Base-by-base conservation (phyloP, 2,113 vertebrate genomes). In the Cephalopholis sonnerati region DNA sequence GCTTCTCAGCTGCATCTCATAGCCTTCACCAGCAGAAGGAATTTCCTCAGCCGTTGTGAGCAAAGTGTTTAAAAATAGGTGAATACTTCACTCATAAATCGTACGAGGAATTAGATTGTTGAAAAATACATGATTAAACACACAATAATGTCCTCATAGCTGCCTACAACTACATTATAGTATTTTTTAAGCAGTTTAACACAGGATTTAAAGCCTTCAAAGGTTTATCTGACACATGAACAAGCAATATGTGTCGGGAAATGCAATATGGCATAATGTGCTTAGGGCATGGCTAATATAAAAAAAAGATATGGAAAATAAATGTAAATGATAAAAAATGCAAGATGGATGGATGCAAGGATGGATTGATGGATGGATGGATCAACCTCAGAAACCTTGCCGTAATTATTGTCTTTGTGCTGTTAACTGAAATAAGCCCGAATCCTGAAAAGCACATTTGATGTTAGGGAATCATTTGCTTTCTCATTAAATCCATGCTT, bases 401-500 rank as follows among this genome's bases (percentile, higher is more conserved):
- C 41, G 61, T 79, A 71, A 54, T 62, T 44, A 44, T 17, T 20
- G 32, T 8, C 17, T 25, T 53, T 73, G 24, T 83, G 62, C 51
- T n/a, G 24, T 53, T 59, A 62, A 81, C 17, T 24, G 64, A 63
- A 74, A 89, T 61, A 18, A 81, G 53, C 44, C 53, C 24, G 17
- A 53, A 75, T 71, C 66, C 48, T 77, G 57, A 73, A 73, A 55
- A 81, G 44, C 24, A 73, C 16, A 55, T 54, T 79, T 74, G 39
- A 8, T 67, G 10, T 68, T 20, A 0, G 58, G 50, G 16, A 70
- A 62, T 82, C 1, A 75, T 76, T 74, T 67, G 25, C 25, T 75
- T 48, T 62, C 68, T 71, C 64, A 71, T 85, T 78, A 85, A 80
- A 81, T 62, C 17, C 5, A 17, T 1, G 4, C 36, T 84, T 39